Conservation (phyloP, 2,113 vertebrate species). For the Hystrix brachyura region DNA sequence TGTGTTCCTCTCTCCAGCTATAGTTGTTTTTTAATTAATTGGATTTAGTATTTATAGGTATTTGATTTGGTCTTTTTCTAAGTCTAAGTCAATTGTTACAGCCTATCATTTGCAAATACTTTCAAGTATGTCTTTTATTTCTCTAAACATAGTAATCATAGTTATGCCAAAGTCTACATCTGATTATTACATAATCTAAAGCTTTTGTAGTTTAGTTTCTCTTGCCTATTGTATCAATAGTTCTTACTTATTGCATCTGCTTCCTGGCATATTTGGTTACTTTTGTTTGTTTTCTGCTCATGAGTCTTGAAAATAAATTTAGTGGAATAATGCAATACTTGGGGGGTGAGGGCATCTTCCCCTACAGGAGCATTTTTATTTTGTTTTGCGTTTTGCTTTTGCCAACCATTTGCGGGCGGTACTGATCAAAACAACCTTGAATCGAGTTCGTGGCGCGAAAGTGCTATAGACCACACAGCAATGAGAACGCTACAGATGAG, state of each 20-base stretch:
- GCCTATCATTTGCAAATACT: conserved; percentile 1
- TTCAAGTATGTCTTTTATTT: conserved; percentile 35
- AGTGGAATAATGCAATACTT: neutral
- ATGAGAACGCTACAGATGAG: neutral
- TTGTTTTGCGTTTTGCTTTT: neutral
- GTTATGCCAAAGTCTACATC: neutral
- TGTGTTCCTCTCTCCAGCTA: neutral
- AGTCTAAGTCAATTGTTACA: conserved; percentile 22
- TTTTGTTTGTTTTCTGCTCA: neutral
- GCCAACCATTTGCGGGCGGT: neutral
- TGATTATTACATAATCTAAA: neutral
- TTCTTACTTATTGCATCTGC: neutral
- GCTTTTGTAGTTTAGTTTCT: neutral
- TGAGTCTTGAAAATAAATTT: neutral
- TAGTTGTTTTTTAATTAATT: conserved; percentile 36
- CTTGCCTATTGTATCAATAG: neutral
- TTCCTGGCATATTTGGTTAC: neutral
- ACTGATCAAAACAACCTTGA: neutral
- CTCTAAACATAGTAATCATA: conserved; percentile 5
- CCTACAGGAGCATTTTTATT: neutral
- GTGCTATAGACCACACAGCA: neutral
- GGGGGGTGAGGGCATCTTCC: neutral
- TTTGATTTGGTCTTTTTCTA: conserved; percentile 39
- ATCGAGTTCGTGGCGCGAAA: neutral
- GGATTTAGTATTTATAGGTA: conserved; percentile 33